Evolutionary conservation across 30 jellyfish, hydroid and myxozoan species (phyloP), one percentile per base, ranked within the genome.

Genomic region (Aurelia sp.): DNA sequence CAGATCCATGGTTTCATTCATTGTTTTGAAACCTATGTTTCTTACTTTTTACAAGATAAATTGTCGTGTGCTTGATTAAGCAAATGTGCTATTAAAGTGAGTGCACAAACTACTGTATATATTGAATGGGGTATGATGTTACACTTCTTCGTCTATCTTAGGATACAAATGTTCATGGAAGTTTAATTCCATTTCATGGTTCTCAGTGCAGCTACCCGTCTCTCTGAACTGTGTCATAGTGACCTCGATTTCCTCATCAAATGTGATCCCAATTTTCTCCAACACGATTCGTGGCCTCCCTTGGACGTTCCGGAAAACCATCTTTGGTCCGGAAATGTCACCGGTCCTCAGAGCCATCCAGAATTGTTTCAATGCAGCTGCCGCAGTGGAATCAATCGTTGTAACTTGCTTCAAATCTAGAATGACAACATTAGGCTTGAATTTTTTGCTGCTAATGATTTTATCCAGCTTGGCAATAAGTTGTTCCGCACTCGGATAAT

Each of bases 401-500:
- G 53, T 51, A 17, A 85, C 94, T 20, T 85, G 53, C 30, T 62
- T 52, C 78, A 85, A 11, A 58, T 85, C 88, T 19, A 85, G 31
- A 73, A 72, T 66, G 40, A 85, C n/a, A 18, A 11, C 27, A 10
- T 75, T 67, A 35, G 94, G 94, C 65, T 53, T 74, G 40, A 33
- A 41, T 68, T 74, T 73, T 40, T 85, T 85, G 44, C 88, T 24
- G 10, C 78, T 22, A 3, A 55, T 82, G 35, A 85, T 51, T 63
- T 85, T 85, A 22, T 85, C 94, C 33, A 85, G 75, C 68, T 53
- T 85, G 20, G 88, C 12, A 8, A 85, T 74, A 71, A 85, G 86
- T 21, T 73, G 88, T 15, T 85, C 94, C 15, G 59, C 76, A 64
- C 69, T 85, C 60, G 94, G 94, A 82, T 85, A 85, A 22, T 63